Evolutionary conservation across 2,797 vertebrate species (phyloP), one percentile per base, ranked within the genome.

Genomic region (Glyptemys insculpta): DNA sequence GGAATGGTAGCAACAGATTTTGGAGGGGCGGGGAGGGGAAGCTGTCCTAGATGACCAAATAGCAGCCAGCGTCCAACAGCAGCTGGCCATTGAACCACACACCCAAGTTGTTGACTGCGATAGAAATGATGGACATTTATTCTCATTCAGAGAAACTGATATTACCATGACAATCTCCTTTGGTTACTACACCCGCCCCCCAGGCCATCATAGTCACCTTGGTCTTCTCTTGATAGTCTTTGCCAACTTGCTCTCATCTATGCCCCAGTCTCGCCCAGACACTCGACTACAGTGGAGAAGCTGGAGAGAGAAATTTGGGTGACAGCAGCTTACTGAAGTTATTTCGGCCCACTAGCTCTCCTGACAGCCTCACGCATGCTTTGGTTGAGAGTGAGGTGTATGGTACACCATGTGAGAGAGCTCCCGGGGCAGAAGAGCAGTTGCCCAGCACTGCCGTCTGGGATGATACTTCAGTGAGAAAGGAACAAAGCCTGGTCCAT

Each of bases 111-210:
- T 27, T 12, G 18, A 44, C 23, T 15, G 21, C 4, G 72, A 25
- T 23, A 44, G 23, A 41, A 74, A 7, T n/a, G 0, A 0, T 12
- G 1, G 0, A 4, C 94, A 23, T 52, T 41, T 18, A 14, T 78
- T n/a, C 76, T 74, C 49, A 56, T 8, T 68, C 15, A 7, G 54
- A 59, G 47, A 85, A 19, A 50, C 27, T 19, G 10, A 47, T 12
- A 18, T 18, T 18, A 47, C 47, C 56, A 25, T 62, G 59, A 62
- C 59, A 34, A n/a, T 65, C 62, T 65, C 62, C 34, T 65, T n/a
- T 65, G 62, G 31, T 18, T n/a, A 65, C 62, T n/a, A 3, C 31
- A 16, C 34, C 15, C 8, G 4, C 62, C 8, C 29, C 56, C 57
- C 57, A 59, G 29, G 57, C 57, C 57, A 59, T 59, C 29, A 9